Evolutionary conservation across 2,797 vertebrate species (phyloP).

Genomic region (Coilia nasus): DNA sequence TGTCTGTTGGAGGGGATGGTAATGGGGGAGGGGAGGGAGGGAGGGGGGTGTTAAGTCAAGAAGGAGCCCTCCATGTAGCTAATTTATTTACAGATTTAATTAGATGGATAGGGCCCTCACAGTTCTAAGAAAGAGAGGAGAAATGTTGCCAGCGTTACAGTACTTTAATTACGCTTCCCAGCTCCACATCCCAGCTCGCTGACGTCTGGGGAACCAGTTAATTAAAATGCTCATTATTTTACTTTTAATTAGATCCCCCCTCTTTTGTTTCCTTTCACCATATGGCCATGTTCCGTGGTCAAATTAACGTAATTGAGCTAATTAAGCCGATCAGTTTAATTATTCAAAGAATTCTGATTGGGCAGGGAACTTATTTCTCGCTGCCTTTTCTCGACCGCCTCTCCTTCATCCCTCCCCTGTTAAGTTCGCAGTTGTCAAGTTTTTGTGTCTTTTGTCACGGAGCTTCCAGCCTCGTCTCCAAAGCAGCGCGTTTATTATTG

Average conservation of each 20-base stretch:
- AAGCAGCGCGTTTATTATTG: constrained; percentile 58
- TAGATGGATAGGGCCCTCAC: constrained; percentile 66
- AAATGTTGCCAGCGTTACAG: constrained; percentile 69
- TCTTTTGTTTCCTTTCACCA: constrained; percentile 76
- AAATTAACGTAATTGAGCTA: constrained; percentile 91
- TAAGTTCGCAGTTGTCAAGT: constrained; percentile 69
- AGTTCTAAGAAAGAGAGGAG: constrained; percentile 59
- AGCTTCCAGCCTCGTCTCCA: constrained; percentile 50
- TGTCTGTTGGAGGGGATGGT: constrained; percentile 64
- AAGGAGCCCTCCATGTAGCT: constrained; percentile 75
- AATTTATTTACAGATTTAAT: constrained; percentile 75
- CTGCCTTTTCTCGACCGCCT: constrained; percentile 47
- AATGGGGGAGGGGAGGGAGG: too few relatives aligned
- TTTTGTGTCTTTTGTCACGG: constrained; percentile 66
- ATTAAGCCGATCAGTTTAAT: constrained; percentile 90
- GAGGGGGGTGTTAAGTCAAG: constrained; percentile 66
- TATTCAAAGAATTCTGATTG: constrained; percentile 86
- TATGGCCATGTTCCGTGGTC: constrained; percentile 83
- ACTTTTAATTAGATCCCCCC: constrained; percentile 80
- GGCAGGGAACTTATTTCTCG: constrained; percentile 70
- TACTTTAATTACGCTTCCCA: constrained; percentile 67
- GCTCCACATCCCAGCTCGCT: constrained; percentile 65
- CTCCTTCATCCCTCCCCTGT: constrained; percentile 68
- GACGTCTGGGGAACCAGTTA: constrained; percentile 79
- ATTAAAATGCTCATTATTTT: constrained; percentile 86